Base-by-base conservation (phyloP, 2,797 vertebrate genomes). In the Sciurus vulgaris region DNA sequence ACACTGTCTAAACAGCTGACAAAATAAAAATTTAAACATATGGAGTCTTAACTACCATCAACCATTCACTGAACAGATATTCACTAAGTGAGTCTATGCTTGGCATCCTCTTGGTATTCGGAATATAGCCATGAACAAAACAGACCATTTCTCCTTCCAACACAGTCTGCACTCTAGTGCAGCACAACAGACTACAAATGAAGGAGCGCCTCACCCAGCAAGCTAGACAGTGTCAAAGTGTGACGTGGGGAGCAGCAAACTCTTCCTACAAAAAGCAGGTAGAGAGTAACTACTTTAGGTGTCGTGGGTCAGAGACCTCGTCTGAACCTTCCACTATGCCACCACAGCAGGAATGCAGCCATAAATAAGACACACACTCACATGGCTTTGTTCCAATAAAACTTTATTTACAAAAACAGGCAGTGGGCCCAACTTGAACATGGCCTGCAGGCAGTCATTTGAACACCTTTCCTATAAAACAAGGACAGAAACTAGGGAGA, bases 361-460 rank as follows among this genome's bases (percentile, higher is more conserved):
- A 44, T 78, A 51, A 95, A 78, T 20, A 89, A 74, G 51, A 54
- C 1, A 65, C 44, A 86, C 73, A 41, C 20, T 2, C 6, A 24
- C 12, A 28, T 65, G 70, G 70, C 14, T 70, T 72, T 77, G 30
- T 79, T 83, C 72, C 24, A 95, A 49, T 72, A 79, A 95, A 92
- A 89, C 54, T 93, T 89, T 91, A 70, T 82, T 92, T 74, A 91
- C 13, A 89, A 91, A 83, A 94, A 56, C 44, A 85, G 69, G 35
- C 28, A 30, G 18, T 72, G 20, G 22, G 18, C 28, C 13, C 2
- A 14, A 94, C 56, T 22, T 69, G 41, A 93, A 44, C 47, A 65
- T n/a, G 33, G 28, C 18, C 51, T 9, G 3, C 6, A 73, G 30
- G 30, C 49, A 47, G 77, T 77, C n/a, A n/a, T 81, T 85, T 82